A percentile compares a stretch with the other conserved stretches of the same genome.
Conservation (phyloP, 1,140 invertebrate genomes). For the Goniozus legneri region DNA sequence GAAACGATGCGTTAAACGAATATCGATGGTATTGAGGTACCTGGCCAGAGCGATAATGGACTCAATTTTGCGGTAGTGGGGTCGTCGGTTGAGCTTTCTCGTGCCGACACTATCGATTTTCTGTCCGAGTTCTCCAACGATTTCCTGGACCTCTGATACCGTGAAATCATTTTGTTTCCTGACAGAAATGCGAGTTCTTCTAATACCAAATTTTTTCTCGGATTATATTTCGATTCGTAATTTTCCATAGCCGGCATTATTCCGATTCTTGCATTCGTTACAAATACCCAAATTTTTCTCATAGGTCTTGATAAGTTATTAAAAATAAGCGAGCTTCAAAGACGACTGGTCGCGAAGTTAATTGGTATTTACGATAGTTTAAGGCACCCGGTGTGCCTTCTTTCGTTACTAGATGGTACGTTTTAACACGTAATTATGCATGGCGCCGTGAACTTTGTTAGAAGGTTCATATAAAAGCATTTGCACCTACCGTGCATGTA, state of each 20-base stretch:
- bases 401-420: conserved; percentile 18
- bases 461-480: conserved; percentile 16
- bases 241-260: too few species aligned
- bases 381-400: conserved; percentile 22
- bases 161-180: conserved; percentile 20
- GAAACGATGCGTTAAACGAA: conserved; percentile 38
- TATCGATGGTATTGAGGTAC: conserved; percentile 34
- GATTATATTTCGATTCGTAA: too few species aligned
- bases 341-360: conserved; percentile 20
- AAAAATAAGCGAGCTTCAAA: too few species aligned
- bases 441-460: conserved; percentile 19
- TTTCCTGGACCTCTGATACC: conserved; percentile 23
- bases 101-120: conserved; percentile 27
- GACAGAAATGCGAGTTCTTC: not conserved
- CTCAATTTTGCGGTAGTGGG: conserved; percentile 27
- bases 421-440: conserved; percentile 21
- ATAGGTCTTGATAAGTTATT: too few species aligned
- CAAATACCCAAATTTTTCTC: too few species aligned
- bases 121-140: conserved; percentile 16
- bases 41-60: conserved; percentile 38
- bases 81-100: conserved; percentile 25
- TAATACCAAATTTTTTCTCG: too few species aligned
- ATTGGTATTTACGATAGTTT: conserved; percentile 33
- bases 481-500: not conserved
- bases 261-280: too few species aligned